These are phyloP conservation scores for Anolis apletophallus DNA, from an alignment of 2,797 vertebrate genomes.

Conservation along the genomic window DNA sequence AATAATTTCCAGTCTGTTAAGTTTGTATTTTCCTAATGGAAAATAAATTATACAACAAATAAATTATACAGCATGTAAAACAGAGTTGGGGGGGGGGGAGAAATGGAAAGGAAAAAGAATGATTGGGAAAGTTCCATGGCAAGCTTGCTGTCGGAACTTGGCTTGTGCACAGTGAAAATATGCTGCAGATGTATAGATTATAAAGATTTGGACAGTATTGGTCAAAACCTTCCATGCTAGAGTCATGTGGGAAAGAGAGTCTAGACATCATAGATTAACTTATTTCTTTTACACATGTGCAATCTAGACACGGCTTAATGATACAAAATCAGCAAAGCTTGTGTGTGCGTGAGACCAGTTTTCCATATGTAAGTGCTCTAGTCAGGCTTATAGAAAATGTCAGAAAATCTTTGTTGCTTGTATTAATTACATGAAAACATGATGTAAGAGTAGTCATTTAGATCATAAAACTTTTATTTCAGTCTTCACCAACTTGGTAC, in stretches of 20 bases:
- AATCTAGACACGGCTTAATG: constrained; percentile 53
- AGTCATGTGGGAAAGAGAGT: constrained; percentile 70
- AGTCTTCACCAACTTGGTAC: too few relatives aligned
- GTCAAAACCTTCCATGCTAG: constrained; percentile 58
- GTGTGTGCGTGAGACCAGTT: background rate
- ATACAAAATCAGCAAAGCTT: constrained; percentile 33
- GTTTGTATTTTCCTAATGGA: constrained; percentile 31
- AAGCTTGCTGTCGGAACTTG: constrained; percentile 67
- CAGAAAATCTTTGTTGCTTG: background rate
- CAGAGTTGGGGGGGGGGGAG: constrained; percentile 44
- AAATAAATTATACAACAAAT: constrained; percentile 59
- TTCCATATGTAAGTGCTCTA: background rate
- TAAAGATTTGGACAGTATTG: constrained; percentile 58
- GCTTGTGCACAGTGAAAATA: constrained; percentile 72
- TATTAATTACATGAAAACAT: background rate
- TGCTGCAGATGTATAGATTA: constrained; percentile 72
- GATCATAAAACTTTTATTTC: background rate
- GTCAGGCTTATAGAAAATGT: background rate
- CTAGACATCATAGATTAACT: constrained; percentile 71
- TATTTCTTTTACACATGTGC: constrained; percentile 50
- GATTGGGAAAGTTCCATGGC: constrained; percentile 72
- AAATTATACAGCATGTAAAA: constrained; percentile 41
- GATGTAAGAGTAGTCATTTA: background rate
- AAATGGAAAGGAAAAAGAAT: constrained; percentile 23
- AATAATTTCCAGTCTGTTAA: constrained; percentile 17